phyloP scores from a whole-genome alignment of 2,888 invertebrate species.

The Syrista parreyssii region DNA sequence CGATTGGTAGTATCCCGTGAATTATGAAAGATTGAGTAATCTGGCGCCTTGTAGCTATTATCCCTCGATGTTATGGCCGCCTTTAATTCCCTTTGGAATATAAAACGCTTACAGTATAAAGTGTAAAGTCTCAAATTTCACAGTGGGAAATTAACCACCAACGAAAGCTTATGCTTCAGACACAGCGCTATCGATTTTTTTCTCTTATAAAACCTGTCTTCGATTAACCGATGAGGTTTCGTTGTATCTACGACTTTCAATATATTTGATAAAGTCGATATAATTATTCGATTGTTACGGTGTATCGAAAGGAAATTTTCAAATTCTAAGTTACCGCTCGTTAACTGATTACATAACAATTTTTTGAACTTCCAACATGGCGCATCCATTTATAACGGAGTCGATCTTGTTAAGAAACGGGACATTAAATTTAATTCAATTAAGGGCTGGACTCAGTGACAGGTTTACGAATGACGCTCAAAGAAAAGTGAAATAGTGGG shows the following conservation, averaged over 20 bases:
- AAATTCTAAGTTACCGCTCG: background rate
- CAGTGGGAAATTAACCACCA: background rate
- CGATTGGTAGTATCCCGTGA: background rate
- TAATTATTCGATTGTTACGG: background rate
- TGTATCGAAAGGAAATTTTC: background rate
- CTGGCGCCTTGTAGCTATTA: background rate
- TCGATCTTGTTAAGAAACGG: conserved; percentile 14
- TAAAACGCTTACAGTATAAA: background rate
- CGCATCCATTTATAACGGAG: background rate
- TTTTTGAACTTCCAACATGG: background rate
- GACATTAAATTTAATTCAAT: conserved; percentile 21
- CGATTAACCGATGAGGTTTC: background rate
- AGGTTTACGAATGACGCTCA: conserved; percentile 18
- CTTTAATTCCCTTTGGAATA: background rate
- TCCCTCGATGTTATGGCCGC: background rate
- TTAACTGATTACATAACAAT: background rate
- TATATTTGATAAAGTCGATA: background rate
- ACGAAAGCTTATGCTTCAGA: background rate
- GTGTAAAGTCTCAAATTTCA: background rate
- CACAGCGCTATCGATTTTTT: background rate
- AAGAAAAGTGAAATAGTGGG: conserved; percentile 19
- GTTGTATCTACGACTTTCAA: background rate
- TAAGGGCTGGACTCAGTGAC: conserved; percentile 7
- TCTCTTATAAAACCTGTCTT: background rate
- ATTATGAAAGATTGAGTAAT: background rate